A percentile compares a stretch with the other conserved stretches of the same genome.
Conservation (phyloP, 2,888 invertebrate genomes). For the Mythimna lalbum region DNA sequence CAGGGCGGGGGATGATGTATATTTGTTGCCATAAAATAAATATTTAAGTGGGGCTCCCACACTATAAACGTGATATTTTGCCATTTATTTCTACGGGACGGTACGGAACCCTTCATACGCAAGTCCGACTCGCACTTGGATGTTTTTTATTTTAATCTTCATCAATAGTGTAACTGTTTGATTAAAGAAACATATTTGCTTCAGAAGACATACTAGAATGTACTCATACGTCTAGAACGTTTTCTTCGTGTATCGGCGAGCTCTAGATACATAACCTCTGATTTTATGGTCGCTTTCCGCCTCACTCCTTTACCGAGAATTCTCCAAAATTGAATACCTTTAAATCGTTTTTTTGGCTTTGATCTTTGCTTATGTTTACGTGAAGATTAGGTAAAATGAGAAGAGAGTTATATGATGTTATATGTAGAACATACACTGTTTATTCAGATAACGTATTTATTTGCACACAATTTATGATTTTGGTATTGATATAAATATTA, state of each 20-base stretch:
- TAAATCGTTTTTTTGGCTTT: conserved; percentile 18
- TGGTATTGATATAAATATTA: neutral
- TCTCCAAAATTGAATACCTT: conserved; percentile 12
- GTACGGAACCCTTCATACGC: no score
- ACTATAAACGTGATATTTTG: no score
- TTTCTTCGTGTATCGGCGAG: conserved; percentile 4
- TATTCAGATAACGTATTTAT: neutral
- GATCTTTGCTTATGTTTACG: conserved; percentile 13
- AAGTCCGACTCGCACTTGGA: no score
- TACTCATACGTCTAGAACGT: no score
- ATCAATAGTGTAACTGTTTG: neutral
- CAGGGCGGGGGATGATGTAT: no score
- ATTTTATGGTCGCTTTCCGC: neutral
- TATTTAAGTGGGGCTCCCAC: no score
- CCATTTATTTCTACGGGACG: no score
- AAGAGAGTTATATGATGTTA: neutral
- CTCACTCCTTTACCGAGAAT: conserved; percentile 11
- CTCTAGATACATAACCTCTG: neutral
- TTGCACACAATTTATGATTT: neutral
- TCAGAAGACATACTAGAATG: no score
- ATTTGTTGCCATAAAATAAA: no score
- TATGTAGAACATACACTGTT: neutral
- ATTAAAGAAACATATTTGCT: no score
- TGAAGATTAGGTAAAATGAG: neutral
- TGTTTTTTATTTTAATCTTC: neutral